These are phyloP conservation scores for Nyctibius bracteatus DNA, from an alignment of 2,113 vertebrate genomes.

Conservation along the genomic window DNA sequence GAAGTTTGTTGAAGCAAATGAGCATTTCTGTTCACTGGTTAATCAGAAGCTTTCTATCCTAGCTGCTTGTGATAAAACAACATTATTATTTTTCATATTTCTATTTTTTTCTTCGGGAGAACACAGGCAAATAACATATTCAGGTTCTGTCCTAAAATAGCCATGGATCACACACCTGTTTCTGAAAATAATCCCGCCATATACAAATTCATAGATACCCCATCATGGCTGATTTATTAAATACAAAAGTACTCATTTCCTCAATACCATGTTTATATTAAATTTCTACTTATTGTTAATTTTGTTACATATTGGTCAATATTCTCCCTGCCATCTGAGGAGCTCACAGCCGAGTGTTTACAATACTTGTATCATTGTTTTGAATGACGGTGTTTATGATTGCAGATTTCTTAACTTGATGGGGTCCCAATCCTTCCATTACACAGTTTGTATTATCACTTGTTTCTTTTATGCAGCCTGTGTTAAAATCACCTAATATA, in stretches of 20 bases:
- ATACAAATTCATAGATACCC: background rate
- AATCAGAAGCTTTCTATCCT: background rate
- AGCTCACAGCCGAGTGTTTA: background rate
- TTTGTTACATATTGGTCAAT: background rate
- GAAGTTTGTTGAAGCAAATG: background rate
- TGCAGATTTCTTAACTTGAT: background rate
- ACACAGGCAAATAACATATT: background rate
- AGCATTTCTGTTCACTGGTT: background rate
- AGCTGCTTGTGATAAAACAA: background rate
- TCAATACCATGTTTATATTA: background rate
- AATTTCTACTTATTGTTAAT: background rate
- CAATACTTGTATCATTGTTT: background rate
- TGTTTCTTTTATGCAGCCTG: conserved; percentile 1
- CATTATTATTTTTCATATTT: background rate
- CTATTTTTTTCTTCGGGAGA: background rate
- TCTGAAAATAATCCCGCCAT: background rate
- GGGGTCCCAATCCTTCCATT: background rate
- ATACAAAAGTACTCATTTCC: background rate
- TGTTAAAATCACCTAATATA: conserved; percentile 15
- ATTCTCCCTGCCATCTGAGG: background rate
- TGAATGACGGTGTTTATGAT: background rate
- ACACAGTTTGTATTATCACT: background rate
- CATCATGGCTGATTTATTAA: background rate
- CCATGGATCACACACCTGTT: background rate
- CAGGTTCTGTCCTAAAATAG: background rate